These are phyloP conservation scores for Conistra vaccinii DNA, from an alignment of 2,888 invertebrate genomes.

Conservation along the genomic window DNA sequence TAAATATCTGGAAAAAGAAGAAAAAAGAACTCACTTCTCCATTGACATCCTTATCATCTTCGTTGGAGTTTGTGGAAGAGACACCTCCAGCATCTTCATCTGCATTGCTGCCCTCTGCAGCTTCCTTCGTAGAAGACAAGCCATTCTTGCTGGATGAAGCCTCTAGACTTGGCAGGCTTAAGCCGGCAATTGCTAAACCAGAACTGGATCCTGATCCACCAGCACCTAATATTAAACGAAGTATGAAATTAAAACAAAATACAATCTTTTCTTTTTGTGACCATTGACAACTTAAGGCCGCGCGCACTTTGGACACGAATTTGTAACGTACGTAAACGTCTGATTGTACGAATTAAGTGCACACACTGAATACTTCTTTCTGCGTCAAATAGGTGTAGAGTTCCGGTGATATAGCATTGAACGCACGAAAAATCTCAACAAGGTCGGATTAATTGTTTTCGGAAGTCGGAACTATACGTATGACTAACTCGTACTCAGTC, in stretches of 20 bases:
- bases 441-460: no score
- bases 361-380: no score
- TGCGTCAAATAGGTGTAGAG: no score
- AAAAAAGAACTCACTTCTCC: conserved; percentile 80
- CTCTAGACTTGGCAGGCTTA: conserved; percentile 78
- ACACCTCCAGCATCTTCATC: conserved; percentile 88
- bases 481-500: no score
- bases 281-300: no score
- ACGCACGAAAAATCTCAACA: no score
- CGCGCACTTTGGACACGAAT: no score
- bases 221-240: conserved; percentile 66
- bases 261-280: background rate
- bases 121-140: conserved; percentile 68
- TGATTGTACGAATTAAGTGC: no score
- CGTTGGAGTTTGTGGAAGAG: conserved; percentile 86
- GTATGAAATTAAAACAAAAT: background rate
- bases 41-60: conserved; percentile 84
- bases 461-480: no score
- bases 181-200: conserved; percentile 79
- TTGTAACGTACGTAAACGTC: no score
- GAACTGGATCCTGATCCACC: conserved; percentile 83
- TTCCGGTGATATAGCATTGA: no score
- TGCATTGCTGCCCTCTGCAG: conserved; percentile 67
- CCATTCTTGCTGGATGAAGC: conserved; percentile 85
- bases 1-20: background rate